phyloP scores from a whole-genome alignment of 2,888 invertebrate species.

The Drosophila demipolita region DNA sequence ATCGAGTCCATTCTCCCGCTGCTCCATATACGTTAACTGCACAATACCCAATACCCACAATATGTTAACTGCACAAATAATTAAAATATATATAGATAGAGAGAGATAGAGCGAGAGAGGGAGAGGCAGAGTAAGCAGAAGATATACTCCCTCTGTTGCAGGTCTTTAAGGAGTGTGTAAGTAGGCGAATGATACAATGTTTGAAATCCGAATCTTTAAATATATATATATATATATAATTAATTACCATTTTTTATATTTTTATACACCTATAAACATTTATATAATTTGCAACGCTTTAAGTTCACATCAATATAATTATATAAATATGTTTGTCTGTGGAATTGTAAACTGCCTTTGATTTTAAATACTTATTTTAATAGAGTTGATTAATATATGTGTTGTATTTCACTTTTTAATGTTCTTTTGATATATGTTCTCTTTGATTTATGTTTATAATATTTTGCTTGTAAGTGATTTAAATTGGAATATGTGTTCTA shows the following conservation, averaged over 20 bases:
- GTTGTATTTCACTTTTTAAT: conserved; percentile 21
- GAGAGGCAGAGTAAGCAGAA: too few species aligned
- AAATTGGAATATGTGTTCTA: conserved; percentile 51
- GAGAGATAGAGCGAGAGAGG: too few species aligned
- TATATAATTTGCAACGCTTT: conserved; percentile 65
- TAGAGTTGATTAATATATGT: conserved; percentile 34
- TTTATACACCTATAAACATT: conserved; percentile 74
- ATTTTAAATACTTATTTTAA: conserved; percentile 27
- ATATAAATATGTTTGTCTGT: conserved; percentile 5
- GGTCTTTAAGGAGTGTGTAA: too few species aligned
- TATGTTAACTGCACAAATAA: too few species aligned
- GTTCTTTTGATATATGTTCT: conserved; percentile 36
- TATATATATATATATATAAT: conserved; percentile 56
- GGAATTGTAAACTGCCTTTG: conserved; percentile 12
- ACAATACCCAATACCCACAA: too few species aligned
- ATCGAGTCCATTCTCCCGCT: too few species aligned
- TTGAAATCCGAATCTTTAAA: conserved; percentile 4
- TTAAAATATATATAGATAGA: too few species aligned
- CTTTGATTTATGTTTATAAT: conserved; percentile 10
- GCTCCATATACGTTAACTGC: too few species aligned
- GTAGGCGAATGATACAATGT: too few species aligned
- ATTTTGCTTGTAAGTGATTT: conserved; percentile 12
- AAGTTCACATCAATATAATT: conserved; percentile 72
- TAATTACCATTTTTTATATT: conserved; percentile 68
- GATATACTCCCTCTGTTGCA: too few species aligned